Conservation (phyloP, 2,888 invertebrate genomes). For the Phalangium opilio region DNA sequence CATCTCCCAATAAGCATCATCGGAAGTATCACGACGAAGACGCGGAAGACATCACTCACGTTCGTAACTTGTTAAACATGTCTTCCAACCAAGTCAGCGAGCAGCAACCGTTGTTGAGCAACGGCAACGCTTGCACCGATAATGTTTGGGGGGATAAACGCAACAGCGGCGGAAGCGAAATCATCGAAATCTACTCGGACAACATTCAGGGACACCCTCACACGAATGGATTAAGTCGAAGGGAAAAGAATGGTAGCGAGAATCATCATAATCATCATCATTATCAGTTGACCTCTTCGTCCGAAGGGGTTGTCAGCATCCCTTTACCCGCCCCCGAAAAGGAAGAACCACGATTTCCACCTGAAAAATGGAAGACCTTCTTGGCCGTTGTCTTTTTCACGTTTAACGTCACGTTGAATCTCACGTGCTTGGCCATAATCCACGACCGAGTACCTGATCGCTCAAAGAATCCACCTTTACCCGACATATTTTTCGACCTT, state of each 20-base stretch:
- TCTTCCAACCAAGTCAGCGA: not conserved
- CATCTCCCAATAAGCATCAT: too few relatives aligned
- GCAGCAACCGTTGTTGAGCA: not conserved
- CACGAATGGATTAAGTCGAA: slow-evolving; percentile 13
- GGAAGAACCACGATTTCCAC: slow-evolving; percentile 15
- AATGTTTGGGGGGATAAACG: too few relatives aligned
- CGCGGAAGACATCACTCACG: too few relatives aligned
- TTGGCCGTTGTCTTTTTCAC: slow-evolving; percentile 19
- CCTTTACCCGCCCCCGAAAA: slow-evolving; percentile 5
- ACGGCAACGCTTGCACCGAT: not conserved
- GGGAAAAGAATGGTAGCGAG: slow-evolving; percentile 13
- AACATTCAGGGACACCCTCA: slow-evolving; percentile 1
- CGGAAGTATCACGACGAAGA: too few relatives aligned
- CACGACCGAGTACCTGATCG: slow-evolving; percentile 76
- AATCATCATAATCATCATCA: not conserved
- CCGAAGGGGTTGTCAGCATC: slow-evolving; percentile 11
- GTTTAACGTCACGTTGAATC: slow-evolving; percentile 19
- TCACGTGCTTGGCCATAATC: slow-evolving; percentile 33
- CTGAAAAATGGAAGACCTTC: slow-evolving; percentile 17
- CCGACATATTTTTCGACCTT: slow-evolving; percentile 65
- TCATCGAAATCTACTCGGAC: slow-evolving; percentile 11
- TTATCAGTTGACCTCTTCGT: not conserved
- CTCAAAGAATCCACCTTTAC: slow-evolving; percentile 53
- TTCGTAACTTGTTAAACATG: too few relatives aligned
- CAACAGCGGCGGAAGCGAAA: too few relatives aligned